These are phyloP conservation scores for Cyprinus carpio DNA, from an alignment of 2,113 vertebrate genomes.

Conservation along the genomic window DNA sequence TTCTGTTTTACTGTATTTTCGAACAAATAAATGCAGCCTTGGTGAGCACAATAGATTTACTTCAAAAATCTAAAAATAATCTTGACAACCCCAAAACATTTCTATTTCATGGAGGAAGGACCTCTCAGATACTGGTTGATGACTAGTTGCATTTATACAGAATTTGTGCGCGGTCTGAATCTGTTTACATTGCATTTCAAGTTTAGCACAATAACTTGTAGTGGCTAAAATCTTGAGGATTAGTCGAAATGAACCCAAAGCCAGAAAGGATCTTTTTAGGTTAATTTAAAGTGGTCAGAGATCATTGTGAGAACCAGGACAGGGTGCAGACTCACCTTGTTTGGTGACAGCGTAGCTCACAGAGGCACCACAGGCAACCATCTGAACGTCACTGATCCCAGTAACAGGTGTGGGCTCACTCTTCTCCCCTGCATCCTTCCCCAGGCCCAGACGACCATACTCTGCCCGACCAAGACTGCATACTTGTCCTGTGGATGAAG, in stretches of 20 bases:
- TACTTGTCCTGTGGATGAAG: slow-evolving; percentile 79
- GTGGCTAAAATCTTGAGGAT: no score
- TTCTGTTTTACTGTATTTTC: no score
- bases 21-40: no score
- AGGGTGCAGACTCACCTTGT: slow-evolving; percentile 78
- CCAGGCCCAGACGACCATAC: slow-evolving; percentile 91
- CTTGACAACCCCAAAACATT: no score
- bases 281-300: background rate
- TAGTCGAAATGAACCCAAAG: background rate
- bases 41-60: no score
- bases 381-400: slow-evolving; percentile 73
- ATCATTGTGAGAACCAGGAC: background rate
- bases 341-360: slow-evolving; percentile 90
- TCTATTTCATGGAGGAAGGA: no score
- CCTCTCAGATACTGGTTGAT: no score
- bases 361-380: slow-evolving; percentile 85
- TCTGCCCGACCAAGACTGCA: slow-evolving; percentile 92
- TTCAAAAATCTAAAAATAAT: no score
- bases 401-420: slow-evolving; percentile 79
- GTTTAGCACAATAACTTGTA: no score
- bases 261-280: background rate
- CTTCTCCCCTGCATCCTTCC: slow-evolving; percentile 81
- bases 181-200: no score
- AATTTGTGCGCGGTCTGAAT: no score
- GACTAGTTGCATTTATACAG: no score